Conservation (phyloP, 2,888 invertebrate genomes). For the Euproctis similis region DNA sequence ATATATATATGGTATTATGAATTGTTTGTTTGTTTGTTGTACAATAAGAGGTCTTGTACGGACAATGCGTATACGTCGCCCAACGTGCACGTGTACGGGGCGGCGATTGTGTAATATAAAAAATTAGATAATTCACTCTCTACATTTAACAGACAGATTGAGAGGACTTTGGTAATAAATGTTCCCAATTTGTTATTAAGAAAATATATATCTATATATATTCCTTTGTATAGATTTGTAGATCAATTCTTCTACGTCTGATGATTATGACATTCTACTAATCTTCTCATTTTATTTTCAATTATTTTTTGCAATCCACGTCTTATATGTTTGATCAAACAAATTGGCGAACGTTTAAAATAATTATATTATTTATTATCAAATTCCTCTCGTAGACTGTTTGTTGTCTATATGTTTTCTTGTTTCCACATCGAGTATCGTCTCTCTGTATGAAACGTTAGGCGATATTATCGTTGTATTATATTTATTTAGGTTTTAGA, state of each 20-base stretch:
- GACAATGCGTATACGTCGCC: slow-evolving; percentile 18
- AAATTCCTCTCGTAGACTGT: slow-evolving; percentile 14
- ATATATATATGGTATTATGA: slow-evolving; percentile 14
- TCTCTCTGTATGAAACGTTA: slow-evolving; percentile 12
- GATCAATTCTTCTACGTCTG: slow-evolving; percentile 2
- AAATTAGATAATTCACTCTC: slow-evolving; percentile 28
- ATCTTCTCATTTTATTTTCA: no score
- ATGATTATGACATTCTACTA: no score
- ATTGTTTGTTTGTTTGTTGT: slow-evolving; percentile 18
- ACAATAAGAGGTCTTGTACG: slow-evolving; percentile 25
- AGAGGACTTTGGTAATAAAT: slow-evolving; percentile 20
- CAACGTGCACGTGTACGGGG: no score
- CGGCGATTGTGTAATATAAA: slow-evolving; percentile 21
- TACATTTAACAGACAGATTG: slow-evolving; percentile 14
- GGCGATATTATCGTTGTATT: slow-evolving; percentile 17
- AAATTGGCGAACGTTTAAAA: slow-evolving; percentile 3
- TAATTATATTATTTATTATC: slow-evolving; percentile 6
- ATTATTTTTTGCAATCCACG: no score
- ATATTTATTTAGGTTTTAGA: slow-evolving; percentile 32
- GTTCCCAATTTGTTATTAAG: background rate
- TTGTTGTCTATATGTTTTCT: slow-evolving; percentile 18
- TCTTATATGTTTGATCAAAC: background rate
- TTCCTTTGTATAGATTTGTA: slow-evolving; percentile 11
- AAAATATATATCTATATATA: background rate
- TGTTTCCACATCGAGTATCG: slow-evolving; percentile 19